Evolutionary conservation across 2,888 invertebrate species (phyloP).

Genomic region (Vesta saturnalis): DNA sequence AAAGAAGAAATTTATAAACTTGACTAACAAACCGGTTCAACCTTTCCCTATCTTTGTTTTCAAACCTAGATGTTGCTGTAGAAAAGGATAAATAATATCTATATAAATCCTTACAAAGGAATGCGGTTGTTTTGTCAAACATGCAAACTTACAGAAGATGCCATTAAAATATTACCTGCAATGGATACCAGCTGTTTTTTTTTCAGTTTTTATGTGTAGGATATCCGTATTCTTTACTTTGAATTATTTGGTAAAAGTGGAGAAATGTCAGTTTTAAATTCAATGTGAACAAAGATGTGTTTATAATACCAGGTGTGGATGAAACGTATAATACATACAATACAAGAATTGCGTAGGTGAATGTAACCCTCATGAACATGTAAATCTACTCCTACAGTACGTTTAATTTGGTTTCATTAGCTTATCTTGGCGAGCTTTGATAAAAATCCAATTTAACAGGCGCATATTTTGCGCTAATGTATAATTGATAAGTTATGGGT

Average conservation of each 20-base stretch:
- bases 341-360: conserved; percentile 23
- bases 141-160: conserved; percentile 26
- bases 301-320: conserved; percentile 23
- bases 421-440: conserved; percentile 11
- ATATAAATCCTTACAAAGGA: conserved; percentile 25
- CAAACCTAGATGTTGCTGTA: conserved; percentile 4
- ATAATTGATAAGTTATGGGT: no score
- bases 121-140: conserved; percentile 32
- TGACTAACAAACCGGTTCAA: conserved; percentile 21
- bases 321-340: conserved; percentile 7
- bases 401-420: conserved; percentile 20
- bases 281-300: background rate
- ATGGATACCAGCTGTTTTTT: background rate
- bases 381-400: conserved; percentile 27
- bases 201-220: background rate
- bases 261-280: background rate
- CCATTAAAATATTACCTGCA: conserved; percentile 18
- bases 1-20: conserved; percentile 16
- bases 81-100: conserved; percentile 25
- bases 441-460: background rate
- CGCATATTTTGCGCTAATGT: no score
- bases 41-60: conserved; percentile 4
- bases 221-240: background rate
- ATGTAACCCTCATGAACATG: conserved; percentile 26
- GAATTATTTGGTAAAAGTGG: conserved; percentile 4